phyloP scores from a whole-genome alignment of 2,113 vertebrate species.

The Halcyon senegalensis region DNA sequence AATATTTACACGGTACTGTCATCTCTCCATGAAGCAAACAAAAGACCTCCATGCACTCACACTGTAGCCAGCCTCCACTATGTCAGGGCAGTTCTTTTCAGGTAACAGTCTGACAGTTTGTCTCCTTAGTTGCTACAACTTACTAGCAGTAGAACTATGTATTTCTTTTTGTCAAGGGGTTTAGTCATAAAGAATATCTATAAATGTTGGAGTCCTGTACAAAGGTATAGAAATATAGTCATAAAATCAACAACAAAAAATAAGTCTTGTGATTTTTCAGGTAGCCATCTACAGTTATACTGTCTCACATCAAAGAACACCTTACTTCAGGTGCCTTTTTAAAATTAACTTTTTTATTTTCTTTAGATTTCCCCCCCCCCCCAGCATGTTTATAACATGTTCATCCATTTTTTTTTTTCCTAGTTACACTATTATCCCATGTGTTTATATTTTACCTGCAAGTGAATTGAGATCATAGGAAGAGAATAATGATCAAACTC shows the following conservation, averaged over 20 bases:
- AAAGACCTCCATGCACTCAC: fast-evolving
- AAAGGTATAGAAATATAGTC: not conserved
- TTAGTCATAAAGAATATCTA: not conserved
- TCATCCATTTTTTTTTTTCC: not conserved
- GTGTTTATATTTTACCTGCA: not conserved
- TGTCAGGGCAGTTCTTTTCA: not conserved
- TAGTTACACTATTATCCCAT: not conserved
- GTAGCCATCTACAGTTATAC: not conserved
- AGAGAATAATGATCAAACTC: not conserved
- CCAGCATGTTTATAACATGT: not conserved
- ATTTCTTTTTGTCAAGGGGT: not conserved
- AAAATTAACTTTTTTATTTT: not conserved
- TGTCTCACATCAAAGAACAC: not conserved
- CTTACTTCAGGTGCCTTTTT: not conserved
- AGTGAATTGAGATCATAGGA: not conserved
- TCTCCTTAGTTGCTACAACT: not conserved
- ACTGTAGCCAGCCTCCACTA: not conserved
- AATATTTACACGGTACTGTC: not conserved
- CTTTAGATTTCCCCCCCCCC: not conserved
- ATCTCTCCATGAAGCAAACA: not conserved
- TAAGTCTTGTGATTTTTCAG: not conserved
- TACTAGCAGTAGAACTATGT: not conserved
- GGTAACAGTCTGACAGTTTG: not conserved
- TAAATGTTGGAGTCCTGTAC: not conserved
- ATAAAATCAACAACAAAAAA: not conserved